Evolutionary conservation across 1,140 invertebrate genomes (phyloP), one percentile per base, ranked within the genome.

Genomic region (Drosophila tristis): DNA sequence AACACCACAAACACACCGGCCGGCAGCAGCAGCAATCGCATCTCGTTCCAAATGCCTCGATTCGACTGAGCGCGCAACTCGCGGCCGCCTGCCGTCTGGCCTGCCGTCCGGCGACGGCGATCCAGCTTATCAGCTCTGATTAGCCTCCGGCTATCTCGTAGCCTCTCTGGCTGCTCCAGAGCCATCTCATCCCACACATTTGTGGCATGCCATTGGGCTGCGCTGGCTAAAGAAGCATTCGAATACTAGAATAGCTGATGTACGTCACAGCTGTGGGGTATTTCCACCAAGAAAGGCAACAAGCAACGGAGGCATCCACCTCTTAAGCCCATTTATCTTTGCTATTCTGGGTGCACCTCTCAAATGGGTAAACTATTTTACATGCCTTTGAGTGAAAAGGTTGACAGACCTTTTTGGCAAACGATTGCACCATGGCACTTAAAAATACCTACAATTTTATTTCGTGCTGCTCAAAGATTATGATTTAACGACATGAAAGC

Each of bases 371-470:
- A 35, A 64, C 3, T 25, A 25, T 25, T 4, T 25, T 61, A 64
- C 11, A 9, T 9, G 13, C 9, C 16, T 5, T 42, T 29, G 65
- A 71, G n/a, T 51, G 67, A 67, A 68, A 71, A 51, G 55, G 67
- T 59, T 71, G 67, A 70, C 65, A 72, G 48, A 71, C 68, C 66
- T 71, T 72, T 72, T 51, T 71, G 67, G 49, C 61, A 67, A 26
- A 16, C 31, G 16, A 11, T 16, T 42, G 55, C 55, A 57, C 26
- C 20, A 1, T 15, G 7, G 16, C 15, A 53, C 20, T 16, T 35
- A 11, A 35, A 35, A 35, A 35, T 35, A 35, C 3, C 9, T 11
- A 11, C 31, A 35, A 35, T 35, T 4, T 25, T 25, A 35, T 4
- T 35, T 11, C 31, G 9, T 9, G 2, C 3, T 8, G 0, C 31